Percentiles rank a stretch among this genome's conserved stretches.
Conservation (phyloP, 2,113 vertebrate species). For the Turnix velox region DNA sequence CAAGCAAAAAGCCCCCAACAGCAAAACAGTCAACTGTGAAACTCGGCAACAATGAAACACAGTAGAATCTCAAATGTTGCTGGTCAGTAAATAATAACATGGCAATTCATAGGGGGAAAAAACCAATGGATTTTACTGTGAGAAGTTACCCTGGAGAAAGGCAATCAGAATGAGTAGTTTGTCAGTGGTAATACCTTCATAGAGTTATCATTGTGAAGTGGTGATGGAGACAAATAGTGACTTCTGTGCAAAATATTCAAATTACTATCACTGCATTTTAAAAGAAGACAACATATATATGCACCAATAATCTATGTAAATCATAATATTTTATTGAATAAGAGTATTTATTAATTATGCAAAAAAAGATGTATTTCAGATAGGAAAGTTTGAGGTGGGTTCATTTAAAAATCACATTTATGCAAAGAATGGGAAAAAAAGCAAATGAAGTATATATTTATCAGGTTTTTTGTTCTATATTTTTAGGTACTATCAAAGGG, state of each 20-base stretch:
- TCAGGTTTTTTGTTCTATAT: not conserved
- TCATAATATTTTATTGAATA: not conserved
- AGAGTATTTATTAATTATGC: not conserved
- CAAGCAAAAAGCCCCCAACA: fast-evolving
- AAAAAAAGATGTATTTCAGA: not conserved
- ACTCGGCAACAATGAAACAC: not conserved
- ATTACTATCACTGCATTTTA: not conserved
- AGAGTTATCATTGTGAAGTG: no score
- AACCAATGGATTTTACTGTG: not conserved
- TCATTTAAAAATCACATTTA: not conserved
- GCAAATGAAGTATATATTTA: not conserved
- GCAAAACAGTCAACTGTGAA: not conserved
- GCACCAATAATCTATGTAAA: not conserved
- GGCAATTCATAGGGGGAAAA: fast-evolving
- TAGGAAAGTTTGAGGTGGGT: fast-evolving
- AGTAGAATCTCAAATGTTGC: not conserved
- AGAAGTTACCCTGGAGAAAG: not conserved
- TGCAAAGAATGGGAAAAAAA: not conserved
- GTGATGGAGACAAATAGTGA: not conserved
- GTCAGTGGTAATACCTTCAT: not conserved
- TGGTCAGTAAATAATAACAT: not conserved
- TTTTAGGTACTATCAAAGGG: not conserved
- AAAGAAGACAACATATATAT: not conserved
- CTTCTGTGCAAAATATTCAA: not conserved
- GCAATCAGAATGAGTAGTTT: not conserved